These are phyloP conservation scores for Halcyon smyrnensis DNA, from an alignment of 2,797 vertebrate genomes.

Conservation along the genomic window DNA sequence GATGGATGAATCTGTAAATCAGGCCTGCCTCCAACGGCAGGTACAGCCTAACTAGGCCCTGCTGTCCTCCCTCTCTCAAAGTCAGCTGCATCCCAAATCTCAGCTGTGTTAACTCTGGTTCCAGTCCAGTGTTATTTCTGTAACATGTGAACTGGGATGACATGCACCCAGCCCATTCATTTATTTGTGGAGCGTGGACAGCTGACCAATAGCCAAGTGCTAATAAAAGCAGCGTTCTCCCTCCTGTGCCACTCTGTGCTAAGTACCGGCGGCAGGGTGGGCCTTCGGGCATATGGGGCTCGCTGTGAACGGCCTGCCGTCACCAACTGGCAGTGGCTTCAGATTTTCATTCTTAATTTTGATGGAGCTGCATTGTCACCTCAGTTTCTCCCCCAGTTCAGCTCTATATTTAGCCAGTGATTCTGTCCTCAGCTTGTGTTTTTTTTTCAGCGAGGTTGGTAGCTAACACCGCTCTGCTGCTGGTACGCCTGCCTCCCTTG, in stretches of 20 bases:
- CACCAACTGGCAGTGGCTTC: background rate
- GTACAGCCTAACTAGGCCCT: background rate
- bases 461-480: conserved; percentile 24
- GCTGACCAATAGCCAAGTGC: conserved; percentile 11
- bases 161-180: background rate
- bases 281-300: background rate
- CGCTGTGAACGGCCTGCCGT: background rate
- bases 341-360: conserved; percentile 8
- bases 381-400: background rate
- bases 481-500: conserved; percentile 39
- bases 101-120: conserved; percentile 30
- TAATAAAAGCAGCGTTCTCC: background rate
- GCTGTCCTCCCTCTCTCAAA: background rate
- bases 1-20: background rate
- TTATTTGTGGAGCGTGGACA: conserved; percentile 45
- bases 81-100: background rate
- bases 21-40: background rate
- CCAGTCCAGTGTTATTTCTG: conserved; percentile 49
- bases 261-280: background rate
- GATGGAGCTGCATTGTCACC: background rate
- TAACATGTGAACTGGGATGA: conserved; percentile 18
- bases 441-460: background rate
- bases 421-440: conserved; percentile 3
- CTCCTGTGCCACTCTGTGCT: background rate
- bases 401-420: conserved; percentile 25